These are phyloP conservation scores for Apostichopus japonicus DNA, from an alignment of 35 echinoderm and acorn worm species.

Conservation along the genomic window DNA sequence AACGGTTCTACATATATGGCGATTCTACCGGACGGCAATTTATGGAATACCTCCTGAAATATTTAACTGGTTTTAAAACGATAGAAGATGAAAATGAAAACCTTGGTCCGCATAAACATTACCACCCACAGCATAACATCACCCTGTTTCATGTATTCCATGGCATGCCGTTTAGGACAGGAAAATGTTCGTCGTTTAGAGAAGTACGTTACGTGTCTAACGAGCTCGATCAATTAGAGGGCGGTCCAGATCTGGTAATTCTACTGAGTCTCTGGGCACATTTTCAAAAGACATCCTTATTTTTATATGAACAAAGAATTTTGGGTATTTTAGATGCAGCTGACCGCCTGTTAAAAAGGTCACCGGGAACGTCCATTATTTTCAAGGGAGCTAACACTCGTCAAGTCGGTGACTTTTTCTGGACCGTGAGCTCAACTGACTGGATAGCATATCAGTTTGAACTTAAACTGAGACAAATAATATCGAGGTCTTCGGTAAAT, in stretches of 20 bases:
- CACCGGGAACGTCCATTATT: background rate
- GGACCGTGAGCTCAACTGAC: background rate
- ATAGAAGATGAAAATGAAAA: background rate
- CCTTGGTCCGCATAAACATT: background rate
- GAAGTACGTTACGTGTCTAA: background rate
- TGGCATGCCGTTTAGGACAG: background rate
- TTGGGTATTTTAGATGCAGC: background rate
- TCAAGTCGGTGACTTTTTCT: background rate
- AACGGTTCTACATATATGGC: background rate
- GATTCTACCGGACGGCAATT: constrained; percentile 22
- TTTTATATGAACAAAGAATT: background rate
- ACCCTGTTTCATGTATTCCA: background rate
- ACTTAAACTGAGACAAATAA: background rate
- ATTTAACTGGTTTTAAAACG: background rate
- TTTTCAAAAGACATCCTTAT: constrained; percentile 16
- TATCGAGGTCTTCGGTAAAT: background rate
- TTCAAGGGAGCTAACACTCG: constrained; percentile 22
- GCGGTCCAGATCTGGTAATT: background rate
- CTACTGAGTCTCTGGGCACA: constrained; percentile 1
- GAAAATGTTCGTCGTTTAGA: background rate
- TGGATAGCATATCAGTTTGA: constrained; percentile 8
- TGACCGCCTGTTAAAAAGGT: background rate
- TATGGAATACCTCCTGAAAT: background rate
- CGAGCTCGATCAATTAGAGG: background rate
- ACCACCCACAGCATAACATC: background rate